Percentiles rank a stretch among this genome's conserved stretches.
These are phyloP conservation scores for Elaeidobius kamerunicus DNA, from an alignment of 2,888 invertebrate genomes.

Conservation along the genomic window DNA sequence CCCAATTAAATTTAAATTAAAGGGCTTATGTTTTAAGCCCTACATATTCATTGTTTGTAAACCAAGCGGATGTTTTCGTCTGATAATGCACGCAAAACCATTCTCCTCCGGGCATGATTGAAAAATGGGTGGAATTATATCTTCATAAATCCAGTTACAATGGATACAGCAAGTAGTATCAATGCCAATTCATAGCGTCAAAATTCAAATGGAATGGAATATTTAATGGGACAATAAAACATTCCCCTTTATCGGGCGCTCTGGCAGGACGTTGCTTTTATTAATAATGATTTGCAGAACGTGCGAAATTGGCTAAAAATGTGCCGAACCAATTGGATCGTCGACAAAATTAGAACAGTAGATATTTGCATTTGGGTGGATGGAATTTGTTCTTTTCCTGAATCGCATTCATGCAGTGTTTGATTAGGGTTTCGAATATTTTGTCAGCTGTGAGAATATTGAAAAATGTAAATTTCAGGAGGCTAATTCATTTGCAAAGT, in stretches of 20 bases:
- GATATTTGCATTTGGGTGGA: conserved; percentile 1
- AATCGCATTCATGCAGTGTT: conserved; percentile 1
- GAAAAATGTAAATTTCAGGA: neutral
- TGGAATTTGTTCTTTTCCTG: neutral
- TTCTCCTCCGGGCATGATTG: conserved; percentile 15
- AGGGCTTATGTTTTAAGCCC: too few relatives aligned
- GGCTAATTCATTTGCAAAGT: neutral
- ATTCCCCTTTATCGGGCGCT: conserved; percentile 41
- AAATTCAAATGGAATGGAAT: conserved; percentile 39
- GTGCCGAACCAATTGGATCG: conserved; percentile 3
- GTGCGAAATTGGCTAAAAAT: conserved; percentile 5
- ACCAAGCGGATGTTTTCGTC: too few relatives aligned
- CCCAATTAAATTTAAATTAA: too few relatives aligned
- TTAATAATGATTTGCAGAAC: conserved; percentile 22
- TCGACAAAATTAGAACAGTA: neutral
- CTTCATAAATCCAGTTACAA: conserved; percentile 13
- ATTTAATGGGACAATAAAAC: conserved; percentile 41
- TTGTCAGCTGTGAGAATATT: neutral
- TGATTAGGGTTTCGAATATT: conserved; percentile 1
- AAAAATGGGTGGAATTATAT: conserved; percentile 21
- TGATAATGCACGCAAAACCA: conserved; percentile 23
- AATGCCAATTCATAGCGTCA: conserved; percentile 31
- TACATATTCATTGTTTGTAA: too few relatives aligned
- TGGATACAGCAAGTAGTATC: conserved; percentile 18
- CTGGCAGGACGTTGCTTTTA: conserved; percentile 36